Base-by-base conservation (phyloP, 2,888 invertebrate genomes). In the Rhamphomyia laevipes region DNA sequence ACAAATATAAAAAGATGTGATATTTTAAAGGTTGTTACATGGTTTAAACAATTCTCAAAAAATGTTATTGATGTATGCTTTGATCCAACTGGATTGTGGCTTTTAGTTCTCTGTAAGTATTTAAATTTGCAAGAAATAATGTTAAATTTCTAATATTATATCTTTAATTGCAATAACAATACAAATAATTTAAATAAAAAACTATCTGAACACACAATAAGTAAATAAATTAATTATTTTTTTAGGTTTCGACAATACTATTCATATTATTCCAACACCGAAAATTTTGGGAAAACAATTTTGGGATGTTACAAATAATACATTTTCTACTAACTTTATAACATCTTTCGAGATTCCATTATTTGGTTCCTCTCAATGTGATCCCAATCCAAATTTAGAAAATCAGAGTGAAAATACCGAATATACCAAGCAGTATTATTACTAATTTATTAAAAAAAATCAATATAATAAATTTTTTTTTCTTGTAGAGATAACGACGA, bases 1-100 rank as follows among this genome's bases (percentile, higher is more conserved):
- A 64, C 63, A 44, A 63, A 61, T 47, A 61, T 64, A 38, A 54
- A 56, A 9, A 65, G 63, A 11, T 62, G 63, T 55, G 64, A 67
- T 54, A 63, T 67, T 46, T 57, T 69, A 31, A 71, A 70, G 57
- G 57, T 68, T 54, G 60, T 71, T 48, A 62, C 65, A 33, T 71
- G 69, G 69, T 71, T 71, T 54, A 61, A 62, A 3, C 63, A 65
- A 31, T 62, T 63, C 45, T 61, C 63, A 42, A 63, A 68, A 43
- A 64, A 67, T 13, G 76, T 84, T 50, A 76, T 81, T 63, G 81
- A 81, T 62, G 73, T 89, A 65, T 87, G 88, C 66, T 90, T 91
- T 68, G 88, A 90, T 71, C 85, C 87, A 2, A 78, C 82, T 51
- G 89, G 88, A 48, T 80, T 61, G 48, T 67, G 68, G 67, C 57